Evolutionary conservation across 1,140 invertebrate species (phyloP).

Genomic region (Hestina assimilis): DNA sequence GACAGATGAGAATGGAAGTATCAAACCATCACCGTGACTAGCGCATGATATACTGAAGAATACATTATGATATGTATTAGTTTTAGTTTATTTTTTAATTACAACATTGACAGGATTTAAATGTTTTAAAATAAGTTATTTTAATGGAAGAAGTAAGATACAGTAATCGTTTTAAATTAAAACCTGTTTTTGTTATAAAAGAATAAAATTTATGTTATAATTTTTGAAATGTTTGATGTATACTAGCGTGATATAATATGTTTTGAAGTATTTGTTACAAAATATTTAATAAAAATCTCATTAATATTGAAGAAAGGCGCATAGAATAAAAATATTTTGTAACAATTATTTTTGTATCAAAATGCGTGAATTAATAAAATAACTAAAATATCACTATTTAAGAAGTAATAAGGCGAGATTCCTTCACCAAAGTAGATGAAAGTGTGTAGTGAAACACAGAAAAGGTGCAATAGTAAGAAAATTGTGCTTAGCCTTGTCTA

Average conservation of each 20-base stretch:
- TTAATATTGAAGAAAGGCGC: too few species aligned
- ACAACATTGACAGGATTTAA: neutral
- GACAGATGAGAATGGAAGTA: constrained; percentile 47
- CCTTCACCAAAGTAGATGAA: constrained; percentile 27
- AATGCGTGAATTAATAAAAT: neutral
- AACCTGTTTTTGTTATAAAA: neutral
- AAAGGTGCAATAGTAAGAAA: constrained; percentile 55
- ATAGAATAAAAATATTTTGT: neutral
- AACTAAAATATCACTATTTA: neutral
- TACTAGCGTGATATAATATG: neutral
- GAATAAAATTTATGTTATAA: neutral
- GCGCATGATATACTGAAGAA: constrained; percentile 24
- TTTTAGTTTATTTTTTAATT: neutral
- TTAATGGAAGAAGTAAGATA: neutral
- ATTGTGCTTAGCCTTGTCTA: constrained; percentile 55
- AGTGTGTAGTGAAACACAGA: constrained; percentile 14
- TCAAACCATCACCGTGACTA: constrained; percentile 76
- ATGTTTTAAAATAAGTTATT: neutral
- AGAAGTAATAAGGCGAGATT: neutral
- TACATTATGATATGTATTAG: neutral
- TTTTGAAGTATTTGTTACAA: neutral
- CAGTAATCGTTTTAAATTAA: neutral
- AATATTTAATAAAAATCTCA: neutral
- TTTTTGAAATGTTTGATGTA: neutral
- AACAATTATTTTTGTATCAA: neutral